Evolutionary conservation across 1,140 invertebrate species (phyloP).

Genomic region (Hermetia illucens): DNA sequence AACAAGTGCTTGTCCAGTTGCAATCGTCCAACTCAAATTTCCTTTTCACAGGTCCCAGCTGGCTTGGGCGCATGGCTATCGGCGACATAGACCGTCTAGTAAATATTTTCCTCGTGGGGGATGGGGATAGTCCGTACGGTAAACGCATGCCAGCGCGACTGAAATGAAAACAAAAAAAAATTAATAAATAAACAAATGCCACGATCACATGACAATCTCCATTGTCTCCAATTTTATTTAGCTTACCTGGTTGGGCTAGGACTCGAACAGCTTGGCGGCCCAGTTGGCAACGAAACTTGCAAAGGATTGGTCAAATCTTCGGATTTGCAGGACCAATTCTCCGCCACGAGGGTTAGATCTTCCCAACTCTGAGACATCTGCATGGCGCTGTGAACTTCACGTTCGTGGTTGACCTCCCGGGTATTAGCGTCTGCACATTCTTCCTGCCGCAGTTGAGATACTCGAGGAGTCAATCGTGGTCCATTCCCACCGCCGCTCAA

Average conservation of each 20-base stretch:
- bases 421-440: conserved; percentile 72
- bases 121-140: conserved; percentile 51
- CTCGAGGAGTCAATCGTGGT: conserved; percentile 54
- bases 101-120: conserved; percentile 65
- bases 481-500: conserved; percentile 17
- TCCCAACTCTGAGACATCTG: conserved; percentile 85
- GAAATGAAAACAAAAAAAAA: conserved; percentile 2
- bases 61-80: conserved; percentile 61
- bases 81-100: conserved; percentile 70
- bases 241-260: conserved; percentile 22
- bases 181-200: background rate
- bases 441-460: conserved; percentile 74
- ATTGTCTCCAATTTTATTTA: background rate
- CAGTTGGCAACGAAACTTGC: conserved; percentile 21
- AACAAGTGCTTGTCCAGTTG: conserved; percentile 25
- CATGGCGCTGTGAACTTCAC: conserved; percentile 73
- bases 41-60: conserved; percentile 56
- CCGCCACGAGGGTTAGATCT: conserved; percentile 62
- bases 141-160: conserved; percentile 29
- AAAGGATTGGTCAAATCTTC: conserved; percentile 36
- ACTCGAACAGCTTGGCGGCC: conserved; percentile 17
- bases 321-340: conserved; percentile 37
- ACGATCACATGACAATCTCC: background rate
- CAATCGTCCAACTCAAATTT: conserved; percentile 62
- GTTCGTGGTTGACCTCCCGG: conserved; percentile 77